Conservation (phyloP, 2,113 vertebrate genomes). For the Salvelinus fontinalis region DNA sequence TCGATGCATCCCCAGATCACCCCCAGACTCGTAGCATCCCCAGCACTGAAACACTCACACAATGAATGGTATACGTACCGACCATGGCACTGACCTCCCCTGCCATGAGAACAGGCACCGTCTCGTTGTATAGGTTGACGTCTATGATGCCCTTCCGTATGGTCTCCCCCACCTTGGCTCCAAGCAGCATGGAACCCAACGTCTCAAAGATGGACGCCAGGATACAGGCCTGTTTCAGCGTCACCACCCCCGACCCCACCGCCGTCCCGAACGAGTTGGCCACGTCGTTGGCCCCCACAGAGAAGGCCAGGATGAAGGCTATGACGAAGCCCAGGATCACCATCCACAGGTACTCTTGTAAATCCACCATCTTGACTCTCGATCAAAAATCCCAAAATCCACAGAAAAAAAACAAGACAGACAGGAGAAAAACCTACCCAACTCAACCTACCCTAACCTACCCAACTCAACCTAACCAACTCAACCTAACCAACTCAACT, state of each 20-base stretch:
- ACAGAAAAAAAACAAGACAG: conserved; percentile 47
- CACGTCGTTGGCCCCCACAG: conserved; percentile 96
- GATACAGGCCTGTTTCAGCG: conserved; percentile 93
- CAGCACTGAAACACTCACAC: too few relatives aligned
- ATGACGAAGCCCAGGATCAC: conserved; percentile 95
- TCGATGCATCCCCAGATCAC: too few relatives aligned
- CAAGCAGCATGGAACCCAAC: conserved; percentile 92
- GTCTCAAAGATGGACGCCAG: conserved; percentile 98
- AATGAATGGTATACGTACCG: conserved; percentile 71
- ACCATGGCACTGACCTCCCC: conserved; percentile 99
- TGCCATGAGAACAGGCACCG: conserved; percentile 87
- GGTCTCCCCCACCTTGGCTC: conserved; percentile 97
- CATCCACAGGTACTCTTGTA: conserved; percentile 92
- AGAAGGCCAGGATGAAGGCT: conserved; percentile 97
- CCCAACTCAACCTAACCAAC: conserved; percentile 27
- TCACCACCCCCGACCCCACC: conserved; percentile 96
- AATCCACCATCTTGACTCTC: conserved; percentile 86
- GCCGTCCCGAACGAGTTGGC: conserved; percentile 98
- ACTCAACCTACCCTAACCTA: too few relatives aligned
- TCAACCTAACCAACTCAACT: conserved; percentile 57
- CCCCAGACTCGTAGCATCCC: too few relatives aligned
- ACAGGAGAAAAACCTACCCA: conserved; percentile 14
- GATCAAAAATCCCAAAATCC: conserved; percentile 25
- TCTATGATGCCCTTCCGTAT: conserved; percentile 98
- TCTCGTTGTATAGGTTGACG: conserved; percentile 89